Percentiles rank a stretch among this genome's conserved stretches.
Conservation (phyloP, 2,797 vertebrate genomes). For the Limosa lapponica region DNA sequence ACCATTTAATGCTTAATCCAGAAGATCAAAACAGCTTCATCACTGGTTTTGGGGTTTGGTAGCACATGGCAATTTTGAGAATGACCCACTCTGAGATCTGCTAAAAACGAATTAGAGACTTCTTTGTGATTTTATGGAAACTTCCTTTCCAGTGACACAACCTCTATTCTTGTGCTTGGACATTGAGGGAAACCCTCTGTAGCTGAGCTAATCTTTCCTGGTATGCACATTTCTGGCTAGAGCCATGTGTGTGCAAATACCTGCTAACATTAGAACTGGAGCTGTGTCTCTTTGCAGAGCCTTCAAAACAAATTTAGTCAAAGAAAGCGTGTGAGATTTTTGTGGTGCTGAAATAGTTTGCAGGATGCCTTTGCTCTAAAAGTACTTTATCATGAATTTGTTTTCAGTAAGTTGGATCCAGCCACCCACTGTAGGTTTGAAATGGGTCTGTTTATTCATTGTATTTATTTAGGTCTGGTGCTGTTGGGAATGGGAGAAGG, state of each 20-base stretch:
- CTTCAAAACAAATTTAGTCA: not conserved
- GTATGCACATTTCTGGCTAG: not conserved
- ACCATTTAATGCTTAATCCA: not conserved
- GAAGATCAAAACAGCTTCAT: not conserved
- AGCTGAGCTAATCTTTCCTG: not conserved
- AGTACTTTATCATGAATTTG: not conserved
- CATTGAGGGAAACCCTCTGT: not conserved
- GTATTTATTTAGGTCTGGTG: not conserved
- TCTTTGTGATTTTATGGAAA: not conserved
- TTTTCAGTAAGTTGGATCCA: not conserved
- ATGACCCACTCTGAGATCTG: not conserved
- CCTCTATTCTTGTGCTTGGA: slow-evolving; percentile 14
- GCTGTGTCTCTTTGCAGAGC: not conserved
- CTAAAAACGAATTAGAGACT: not conserved
- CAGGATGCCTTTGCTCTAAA: not conserved
- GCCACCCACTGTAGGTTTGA: not conserved
- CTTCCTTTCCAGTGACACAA: not conserved
- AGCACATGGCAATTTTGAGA: not conserved
- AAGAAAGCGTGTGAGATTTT: not conserved
- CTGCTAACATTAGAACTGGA: slow-evolving; percentile 21
- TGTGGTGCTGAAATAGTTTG: not conserved
- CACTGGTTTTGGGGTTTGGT: not conserved
- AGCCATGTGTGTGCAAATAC: not conserved
- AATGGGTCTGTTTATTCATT: not conserved
- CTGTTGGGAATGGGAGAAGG: not conserved